These are phyloP conservation scores for Lordiphosa clarofinis DNA, from an alignment of 1,140 invertebrate genomes.

Conservation along the genomic window DNA sequence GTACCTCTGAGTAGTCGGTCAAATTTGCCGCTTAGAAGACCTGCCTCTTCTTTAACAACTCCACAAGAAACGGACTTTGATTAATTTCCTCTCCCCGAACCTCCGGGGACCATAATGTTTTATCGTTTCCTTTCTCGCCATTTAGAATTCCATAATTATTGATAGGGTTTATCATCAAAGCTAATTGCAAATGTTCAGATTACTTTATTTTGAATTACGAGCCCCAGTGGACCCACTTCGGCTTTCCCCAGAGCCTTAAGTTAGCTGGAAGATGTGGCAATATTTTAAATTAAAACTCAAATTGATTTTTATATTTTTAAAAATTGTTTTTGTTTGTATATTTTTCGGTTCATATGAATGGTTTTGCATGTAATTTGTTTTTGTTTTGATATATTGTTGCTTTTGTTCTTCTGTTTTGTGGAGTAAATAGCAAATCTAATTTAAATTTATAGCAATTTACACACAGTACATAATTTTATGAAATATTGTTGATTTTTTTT, in stretches of 20 bases:
- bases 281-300: conserved; percentile 16
- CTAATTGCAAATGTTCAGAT: too few species aligned
- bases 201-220: neutral
- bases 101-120: too few species aligned
- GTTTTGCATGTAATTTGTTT: conserved; percentile 26
- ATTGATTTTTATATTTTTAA: conserved; percentile 34
- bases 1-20: too few species aligned
- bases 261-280: neutral
- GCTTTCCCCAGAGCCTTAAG: neutral
- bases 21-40: too few species aligned
- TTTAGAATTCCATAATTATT: too few species aligned
- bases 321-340: conserved; percentile 42
- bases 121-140: too few species aligned
- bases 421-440: conserved; percentile 46
- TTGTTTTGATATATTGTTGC: conserved; percentile 41
- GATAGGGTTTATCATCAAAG: too few species aligned
- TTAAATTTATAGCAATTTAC: conserved; percentile 45
- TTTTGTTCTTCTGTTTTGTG: conserved; percentile 28
- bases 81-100: too few species aligned
- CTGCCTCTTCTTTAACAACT: too few species aligned
- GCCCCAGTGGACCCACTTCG: neutral
- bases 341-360: conserved; percentile 37
- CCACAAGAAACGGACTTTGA: too few species aligned
- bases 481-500: conserved; percentile 41
- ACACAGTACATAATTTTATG: conserved; percentile 54